phyloP scores from a whole-genome alignment of 2,797 vertebrate species.

The Sphenodon punctatus region DNA sequence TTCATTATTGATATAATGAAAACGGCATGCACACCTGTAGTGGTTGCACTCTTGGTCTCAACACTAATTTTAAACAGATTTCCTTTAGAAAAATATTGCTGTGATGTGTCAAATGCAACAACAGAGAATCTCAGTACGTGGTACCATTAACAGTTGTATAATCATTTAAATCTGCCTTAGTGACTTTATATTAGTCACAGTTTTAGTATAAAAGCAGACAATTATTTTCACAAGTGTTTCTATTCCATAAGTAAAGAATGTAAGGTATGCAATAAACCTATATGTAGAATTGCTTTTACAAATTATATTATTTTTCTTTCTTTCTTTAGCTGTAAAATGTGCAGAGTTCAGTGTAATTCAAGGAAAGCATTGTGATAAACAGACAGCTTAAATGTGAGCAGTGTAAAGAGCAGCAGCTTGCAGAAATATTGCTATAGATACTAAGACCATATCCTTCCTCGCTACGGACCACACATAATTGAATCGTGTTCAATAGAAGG shows the following conservation, averaged over 20 bases:
- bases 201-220: conserved; percentile 63
- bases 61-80: conserved; percentile 9
- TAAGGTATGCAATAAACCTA: conserved; percentile 65
- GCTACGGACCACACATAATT: conserved; percentile 79
- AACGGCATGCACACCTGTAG: too few relatives aligned
- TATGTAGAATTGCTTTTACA: conserved; percentile 73
- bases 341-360: conserved; percentile 79
- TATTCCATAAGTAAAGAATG: conserved; percentile 68
- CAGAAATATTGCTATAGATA: conserved; percentile 82
- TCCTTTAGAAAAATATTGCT: neutral
- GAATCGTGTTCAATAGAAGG: conserved; percentile 84
- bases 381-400: conserved; percentile 80
- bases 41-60: too few relatives aligned
- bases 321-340: conserved; percentile 77
- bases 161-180: conserved; percentile 66
- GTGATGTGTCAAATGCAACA: conserved; percentile 34
- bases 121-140: conserved; percentile 23
- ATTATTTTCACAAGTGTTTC: conserved; percentile 73
- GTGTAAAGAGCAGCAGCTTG: conserved; percentile 82
- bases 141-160: conserved; percentile 23
- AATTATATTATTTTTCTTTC: conserved; percentile 77
- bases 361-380: conserved; percentile 81
- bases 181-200: conserved; percentile 71
- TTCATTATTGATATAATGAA: too few relatives aligned
- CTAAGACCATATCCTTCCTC: conserved; percentile 76